Conservation (phyloP, 2,113 vertebrate genomes). For the Chlamydotis undulata region DNA sequence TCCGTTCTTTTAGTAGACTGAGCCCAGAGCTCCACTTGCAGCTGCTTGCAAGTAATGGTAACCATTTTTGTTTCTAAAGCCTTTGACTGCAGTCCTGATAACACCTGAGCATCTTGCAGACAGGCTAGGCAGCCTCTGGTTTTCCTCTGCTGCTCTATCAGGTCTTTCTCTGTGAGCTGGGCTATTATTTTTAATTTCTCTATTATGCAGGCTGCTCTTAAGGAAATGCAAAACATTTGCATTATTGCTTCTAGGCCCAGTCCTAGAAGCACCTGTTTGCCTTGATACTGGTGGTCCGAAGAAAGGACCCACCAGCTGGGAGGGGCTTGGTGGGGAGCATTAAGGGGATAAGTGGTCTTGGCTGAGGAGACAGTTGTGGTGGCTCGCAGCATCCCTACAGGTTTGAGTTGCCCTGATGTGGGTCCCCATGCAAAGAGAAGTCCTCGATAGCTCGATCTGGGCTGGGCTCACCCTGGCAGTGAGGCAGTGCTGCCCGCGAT, state of each 20-base stretch:
- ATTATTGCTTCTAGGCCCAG: not conserved
- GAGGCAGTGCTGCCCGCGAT: not conserved
- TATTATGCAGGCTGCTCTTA: not conserved
- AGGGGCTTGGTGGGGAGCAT: not conserved
- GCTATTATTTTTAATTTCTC: not conserved
- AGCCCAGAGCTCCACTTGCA: slow-evolving; percentile 42
- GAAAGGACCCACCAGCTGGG: not conserved
- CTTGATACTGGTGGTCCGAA: not conserved
- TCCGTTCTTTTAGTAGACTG: not conserved
- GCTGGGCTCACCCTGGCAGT: not conserved
- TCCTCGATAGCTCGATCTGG: fast-evolving
- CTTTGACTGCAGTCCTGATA: not conserved
- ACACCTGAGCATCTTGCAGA: not conserved
- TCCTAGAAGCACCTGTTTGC: not conserved
- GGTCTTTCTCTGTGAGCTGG: not conserved
- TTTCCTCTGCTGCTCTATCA: not conserved
- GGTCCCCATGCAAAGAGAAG: not conserved
- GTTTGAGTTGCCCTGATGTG: not conserved
- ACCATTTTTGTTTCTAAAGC: not conserved
- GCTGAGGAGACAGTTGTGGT: not conserved
- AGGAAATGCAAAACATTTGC: not conserved
- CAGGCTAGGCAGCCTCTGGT: not conserved
- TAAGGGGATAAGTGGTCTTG: not conserved
- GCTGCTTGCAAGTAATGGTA: not conserved
- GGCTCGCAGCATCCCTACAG: not conserved